phyloP scores from a whole-genome alignment of 2,797 vertebrate species.

The Scolopax bukidnonensis region DNA sequence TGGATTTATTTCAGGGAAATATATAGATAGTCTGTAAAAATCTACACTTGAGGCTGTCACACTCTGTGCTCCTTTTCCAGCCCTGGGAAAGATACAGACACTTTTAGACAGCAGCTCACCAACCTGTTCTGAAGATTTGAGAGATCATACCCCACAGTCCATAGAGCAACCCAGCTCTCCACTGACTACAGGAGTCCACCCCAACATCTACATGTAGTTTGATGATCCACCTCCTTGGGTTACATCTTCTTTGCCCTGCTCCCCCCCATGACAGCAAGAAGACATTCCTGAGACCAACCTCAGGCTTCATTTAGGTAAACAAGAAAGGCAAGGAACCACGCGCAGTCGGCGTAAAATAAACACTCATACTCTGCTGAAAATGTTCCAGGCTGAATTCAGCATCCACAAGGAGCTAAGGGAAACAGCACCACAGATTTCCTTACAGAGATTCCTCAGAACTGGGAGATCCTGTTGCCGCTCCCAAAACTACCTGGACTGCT shows the following conservation, averaged over 20 bases:
- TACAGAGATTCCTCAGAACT: not conserved
- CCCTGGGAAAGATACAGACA: not conserved
- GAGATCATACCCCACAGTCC: not conserved
- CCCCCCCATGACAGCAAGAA: not conserved
- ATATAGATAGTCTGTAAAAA: not conserved
- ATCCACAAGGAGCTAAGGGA: not conserved
- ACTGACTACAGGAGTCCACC: not conserved
- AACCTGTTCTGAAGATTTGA: not conserved
- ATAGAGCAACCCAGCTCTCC: not conserved
- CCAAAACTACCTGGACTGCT: not conserved
- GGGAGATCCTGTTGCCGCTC: not conserved
- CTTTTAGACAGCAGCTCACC: not conserved
- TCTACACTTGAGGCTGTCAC: not conserved
- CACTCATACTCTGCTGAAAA: not conserved
- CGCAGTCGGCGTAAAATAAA: conserved; percentile 28
- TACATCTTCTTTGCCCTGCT: not conserved
- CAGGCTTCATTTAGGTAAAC: conserved; percentile 2
- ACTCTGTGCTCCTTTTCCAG: not conserved
- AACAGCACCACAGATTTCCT: not conserved
- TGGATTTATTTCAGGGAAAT: not conserved
- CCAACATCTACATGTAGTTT: not conserved
- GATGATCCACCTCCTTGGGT: not conserved
- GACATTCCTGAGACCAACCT: not conserved
- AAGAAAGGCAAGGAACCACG: not conserved
- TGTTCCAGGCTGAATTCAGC: not conserved